Percentiles rank a stretch among this genome's conserved stretches.
phyloP scores from a whole-genome alignment of 2,113 vertebrate species.

The Nesogale talazaci region DNA sequence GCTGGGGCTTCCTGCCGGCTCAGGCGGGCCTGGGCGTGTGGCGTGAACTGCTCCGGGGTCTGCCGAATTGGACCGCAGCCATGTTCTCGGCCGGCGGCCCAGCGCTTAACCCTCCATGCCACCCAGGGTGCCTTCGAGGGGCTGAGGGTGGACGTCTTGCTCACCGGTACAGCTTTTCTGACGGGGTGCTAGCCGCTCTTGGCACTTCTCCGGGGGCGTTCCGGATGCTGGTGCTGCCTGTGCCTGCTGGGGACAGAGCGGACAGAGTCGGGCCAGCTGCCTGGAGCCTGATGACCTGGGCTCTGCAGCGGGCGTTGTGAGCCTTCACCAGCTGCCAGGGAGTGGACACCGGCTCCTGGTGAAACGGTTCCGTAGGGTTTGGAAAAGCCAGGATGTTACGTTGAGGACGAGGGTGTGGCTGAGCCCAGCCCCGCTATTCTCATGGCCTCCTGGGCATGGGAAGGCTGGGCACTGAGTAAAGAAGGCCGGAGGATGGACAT shows the following conservation, averaged over 20 bases:
- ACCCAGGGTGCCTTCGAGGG: background rate
- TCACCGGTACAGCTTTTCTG: slow-evolving; percentile 97
- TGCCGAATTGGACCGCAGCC: background rate
- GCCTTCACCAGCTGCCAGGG: background rate
- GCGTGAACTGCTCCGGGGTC: background rate
- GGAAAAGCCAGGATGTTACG: background rate
- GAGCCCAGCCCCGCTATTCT: no score
- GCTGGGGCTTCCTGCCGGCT: accelerated
- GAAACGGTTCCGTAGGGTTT: background rate
- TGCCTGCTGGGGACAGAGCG: slow-evolving; percentile 83
- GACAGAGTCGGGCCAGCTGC: background rate
- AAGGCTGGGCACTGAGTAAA: no score
- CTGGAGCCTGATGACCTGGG: background rate
- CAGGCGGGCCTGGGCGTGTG: background rate
- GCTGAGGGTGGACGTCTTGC: slow-evolving; percentile 46
- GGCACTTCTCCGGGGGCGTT: slow-evolving; percentile 92
- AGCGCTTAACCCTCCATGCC: background rate
- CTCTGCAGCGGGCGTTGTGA: background rate
- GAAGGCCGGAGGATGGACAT: no score
- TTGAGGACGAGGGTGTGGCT: no score
- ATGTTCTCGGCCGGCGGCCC: background rate
- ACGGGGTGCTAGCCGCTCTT: slow-evolving; percentile 87
- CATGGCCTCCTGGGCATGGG: no score
- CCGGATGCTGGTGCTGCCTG: slow-evolving; percentile 87
- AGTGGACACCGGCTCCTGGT: background rate